Conservation (phyloP, 2,888 invertebrate species). For the Dendrolimus houi region DNA sequence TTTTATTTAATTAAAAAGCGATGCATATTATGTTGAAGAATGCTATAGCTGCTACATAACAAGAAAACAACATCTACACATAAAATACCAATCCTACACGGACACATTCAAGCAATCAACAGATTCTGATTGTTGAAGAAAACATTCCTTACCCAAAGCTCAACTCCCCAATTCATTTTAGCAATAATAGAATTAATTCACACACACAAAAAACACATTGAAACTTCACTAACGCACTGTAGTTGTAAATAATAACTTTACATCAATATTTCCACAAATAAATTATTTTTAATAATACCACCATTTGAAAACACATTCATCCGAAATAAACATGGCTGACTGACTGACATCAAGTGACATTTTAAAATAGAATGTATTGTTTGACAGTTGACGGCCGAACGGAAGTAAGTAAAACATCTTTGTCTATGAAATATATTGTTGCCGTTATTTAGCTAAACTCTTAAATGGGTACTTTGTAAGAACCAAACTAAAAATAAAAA, state of each 20-base stretch:
- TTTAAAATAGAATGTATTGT: conserved; percentile 25
- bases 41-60: neutral
- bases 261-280: conserved; percentile 44
- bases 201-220: conserved; percentile 67
- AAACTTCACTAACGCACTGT: conserved; percentile 55
- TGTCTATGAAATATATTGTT: no score
- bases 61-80: neutral
- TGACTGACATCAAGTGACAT: conserved; percentile 34
- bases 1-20: neutral
- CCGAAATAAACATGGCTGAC: conserved; percentile 73
- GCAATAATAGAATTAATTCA: conserved; percentile 56
- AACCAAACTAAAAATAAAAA: no score
- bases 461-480: no score
- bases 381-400: conserved; percentile 16
- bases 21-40: no score
- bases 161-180: conserved; percentile 81
- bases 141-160: conserved; percentile 79
- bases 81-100: neutral
- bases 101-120: neutral
- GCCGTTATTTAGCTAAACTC: no score
- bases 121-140: conserved; percentile 8
- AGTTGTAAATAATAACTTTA: conserved; percentile 35
- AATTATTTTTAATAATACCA: conserved; percentile 58
- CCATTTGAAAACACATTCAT: conserved; percentile 66
- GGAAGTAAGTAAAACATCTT: no score